Percentiles rank a stretch among this genome's conserved stretches.
Evolutionary conservation across 1,140 invertebrate species (phyloP).

Genomic region (Homarus americanus): DNA sequence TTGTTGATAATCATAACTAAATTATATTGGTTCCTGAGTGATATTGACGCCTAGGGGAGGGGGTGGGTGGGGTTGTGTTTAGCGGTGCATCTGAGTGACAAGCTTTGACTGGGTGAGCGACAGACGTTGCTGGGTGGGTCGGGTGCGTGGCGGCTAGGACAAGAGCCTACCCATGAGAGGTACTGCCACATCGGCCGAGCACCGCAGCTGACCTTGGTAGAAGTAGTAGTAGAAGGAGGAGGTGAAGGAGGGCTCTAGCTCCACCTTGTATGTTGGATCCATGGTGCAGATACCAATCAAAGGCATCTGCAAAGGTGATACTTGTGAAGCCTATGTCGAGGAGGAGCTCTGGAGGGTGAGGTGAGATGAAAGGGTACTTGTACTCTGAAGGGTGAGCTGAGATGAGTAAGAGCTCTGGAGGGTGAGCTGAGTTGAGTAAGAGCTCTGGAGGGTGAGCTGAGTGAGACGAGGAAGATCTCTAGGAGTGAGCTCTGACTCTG

Average conservation of each 20-base stretch:
- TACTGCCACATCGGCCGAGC: constrained; percentile 16
- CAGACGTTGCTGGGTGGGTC: constrained; percentile 45
- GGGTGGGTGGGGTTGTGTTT: too few relatives aligned
- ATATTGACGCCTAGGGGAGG: neutral
- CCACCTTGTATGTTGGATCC: constrained; percentile 71
- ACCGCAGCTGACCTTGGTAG: constrained; percentile 19
- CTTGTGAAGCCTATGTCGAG: constrained; percentile 15
- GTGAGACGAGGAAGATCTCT: too few relatives aligned
- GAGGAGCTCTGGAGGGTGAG: too few relatives aligned
- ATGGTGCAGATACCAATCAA: constrained; percentile 71
- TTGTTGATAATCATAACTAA: too few relatives aligned
- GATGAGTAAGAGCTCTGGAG: too few relatives aligned
- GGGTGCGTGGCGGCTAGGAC: neutral
- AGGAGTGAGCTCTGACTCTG: too few relatives aligned
- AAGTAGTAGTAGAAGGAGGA: constrained; percentile 59
- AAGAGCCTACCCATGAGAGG: constrained; percentile 64
- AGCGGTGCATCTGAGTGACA: neutral
- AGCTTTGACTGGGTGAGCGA: neutral
- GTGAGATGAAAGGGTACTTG: neutral
- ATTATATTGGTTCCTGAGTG: neutral
- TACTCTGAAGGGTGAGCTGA: neutral
- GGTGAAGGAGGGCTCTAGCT: constrained; percentile 57
- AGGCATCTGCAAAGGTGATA: constrained; percentile 68
- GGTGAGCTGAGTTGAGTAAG: too few relatives aligned
- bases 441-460: too few relatives aligned